These are phyloP conservation scores for Todiramphus saurophagus DNA, from an alignment of 2,113 vertebrate genomes.

Conservation along the genomic window DNA sequence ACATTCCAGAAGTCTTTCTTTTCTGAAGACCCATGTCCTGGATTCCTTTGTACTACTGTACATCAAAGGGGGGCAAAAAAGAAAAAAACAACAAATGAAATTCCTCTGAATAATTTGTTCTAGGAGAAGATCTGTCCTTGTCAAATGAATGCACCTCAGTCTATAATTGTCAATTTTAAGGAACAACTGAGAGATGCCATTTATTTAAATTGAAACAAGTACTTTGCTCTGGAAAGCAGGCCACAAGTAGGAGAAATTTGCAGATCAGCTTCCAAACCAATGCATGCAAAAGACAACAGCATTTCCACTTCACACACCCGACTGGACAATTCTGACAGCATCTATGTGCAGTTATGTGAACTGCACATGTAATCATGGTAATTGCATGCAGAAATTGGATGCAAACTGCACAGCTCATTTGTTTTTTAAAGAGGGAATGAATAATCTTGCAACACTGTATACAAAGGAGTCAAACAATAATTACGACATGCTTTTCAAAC, in stretches of 20 bases:
- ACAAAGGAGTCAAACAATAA: constrained; percentile 29
- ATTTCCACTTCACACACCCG: neutral
- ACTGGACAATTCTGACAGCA: neutral
- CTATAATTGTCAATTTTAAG: neutral
- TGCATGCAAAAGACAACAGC: neutral
- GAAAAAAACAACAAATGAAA: neutral
- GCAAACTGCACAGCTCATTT: constrained; percentile 23
- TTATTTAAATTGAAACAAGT: neutral
- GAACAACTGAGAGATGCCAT: neutral
- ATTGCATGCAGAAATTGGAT: constrained; percentile 26
- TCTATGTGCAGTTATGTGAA: neutral
- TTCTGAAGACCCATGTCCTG: neutral
- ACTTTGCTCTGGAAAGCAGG: neutral
- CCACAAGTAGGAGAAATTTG: neutral
- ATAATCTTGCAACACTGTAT: neutral
- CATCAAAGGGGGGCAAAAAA: neutral
- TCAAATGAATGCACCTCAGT: neutral
- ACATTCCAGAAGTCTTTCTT: neutral
- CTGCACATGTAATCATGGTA: neutral
- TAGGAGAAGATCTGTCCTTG: neutral
- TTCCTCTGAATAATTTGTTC: constrained; percentile 4
- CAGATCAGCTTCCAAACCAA: neutral
- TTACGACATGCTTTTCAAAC: neutral
- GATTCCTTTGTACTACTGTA: constrained; percentile 5
- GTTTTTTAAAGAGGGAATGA: neutral